Conservation (phyloP, 2,113 vertebrate species). For the Rhinopomastus cyanomelas region DNA sequence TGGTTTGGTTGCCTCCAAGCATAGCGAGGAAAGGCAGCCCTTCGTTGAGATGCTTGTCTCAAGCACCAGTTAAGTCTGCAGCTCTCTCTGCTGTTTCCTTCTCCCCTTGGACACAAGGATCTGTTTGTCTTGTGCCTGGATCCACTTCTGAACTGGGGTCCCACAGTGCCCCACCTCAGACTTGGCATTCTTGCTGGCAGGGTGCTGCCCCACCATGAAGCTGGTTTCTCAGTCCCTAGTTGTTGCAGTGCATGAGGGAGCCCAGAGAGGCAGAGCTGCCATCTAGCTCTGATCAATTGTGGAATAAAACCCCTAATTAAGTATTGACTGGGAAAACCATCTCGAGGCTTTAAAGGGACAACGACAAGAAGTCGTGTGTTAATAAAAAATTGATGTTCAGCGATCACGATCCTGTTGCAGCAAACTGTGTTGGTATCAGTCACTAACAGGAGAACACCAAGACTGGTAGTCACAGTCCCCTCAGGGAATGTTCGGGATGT, state of each 20-base stretch:
- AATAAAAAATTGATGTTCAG: neutral
- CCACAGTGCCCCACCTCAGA: neutral
- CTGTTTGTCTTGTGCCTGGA: neutral
- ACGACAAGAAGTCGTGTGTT: neutral
- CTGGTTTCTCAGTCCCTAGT: neutral
- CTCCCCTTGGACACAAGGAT: too few species aligned
- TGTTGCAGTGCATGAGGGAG: neutral
- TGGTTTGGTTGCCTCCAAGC: neutral
- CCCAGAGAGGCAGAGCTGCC: neutral
- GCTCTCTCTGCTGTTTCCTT: neutral
- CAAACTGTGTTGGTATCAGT: neutral
- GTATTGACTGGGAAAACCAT: neutral
- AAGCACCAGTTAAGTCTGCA: neutral
- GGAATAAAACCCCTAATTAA: neutral
- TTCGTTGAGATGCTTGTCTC: neutral
- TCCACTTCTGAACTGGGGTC: neutral
- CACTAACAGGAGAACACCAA: neutral
- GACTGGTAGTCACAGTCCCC: neutral
- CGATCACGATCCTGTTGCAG: rapidly evolving
- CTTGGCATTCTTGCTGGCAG: neutral
- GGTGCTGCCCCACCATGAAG: neutral
- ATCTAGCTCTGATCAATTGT: neutral
- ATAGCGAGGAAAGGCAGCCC: neutral
- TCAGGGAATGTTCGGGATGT: neutral
- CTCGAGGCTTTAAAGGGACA: neutral